Conservation (phyloP, 1,140 invertebrate species). For the Caerostris extrusa region DNA sequence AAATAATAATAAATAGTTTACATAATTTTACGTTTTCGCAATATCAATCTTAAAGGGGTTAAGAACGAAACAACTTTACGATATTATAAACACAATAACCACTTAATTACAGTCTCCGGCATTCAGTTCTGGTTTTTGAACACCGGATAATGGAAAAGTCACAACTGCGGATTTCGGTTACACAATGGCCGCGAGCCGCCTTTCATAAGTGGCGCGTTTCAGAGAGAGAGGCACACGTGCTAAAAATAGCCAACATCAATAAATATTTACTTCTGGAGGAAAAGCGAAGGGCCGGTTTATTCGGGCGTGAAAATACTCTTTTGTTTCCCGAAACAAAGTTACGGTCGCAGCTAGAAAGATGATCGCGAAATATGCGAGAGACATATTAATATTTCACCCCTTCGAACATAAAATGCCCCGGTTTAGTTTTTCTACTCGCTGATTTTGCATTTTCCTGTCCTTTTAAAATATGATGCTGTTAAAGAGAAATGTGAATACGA, state of each 20-base stretch:
- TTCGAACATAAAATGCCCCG: not conserved
- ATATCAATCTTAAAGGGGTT: too few relatives aligned
- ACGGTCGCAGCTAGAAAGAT: not conserved
- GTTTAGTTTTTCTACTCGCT: not conserved
- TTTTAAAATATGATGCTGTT: not conserved
- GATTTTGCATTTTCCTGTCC: not conserved
- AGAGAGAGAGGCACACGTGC: not conserved
- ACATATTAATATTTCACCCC: constrained; percentile 4
- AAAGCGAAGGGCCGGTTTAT: constrained; percentile 7
- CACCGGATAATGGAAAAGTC: not conserved
- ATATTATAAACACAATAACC: too few relatives aligned
- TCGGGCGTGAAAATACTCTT: constrained; percentile 24
- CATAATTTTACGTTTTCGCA: too few relatives aligned
- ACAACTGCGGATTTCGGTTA: not conserved
- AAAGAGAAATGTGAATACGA: not conserved
- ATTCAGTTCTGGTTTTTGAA: too few relatives aligned
- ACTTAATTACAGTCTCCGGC: too few relatives aligned
- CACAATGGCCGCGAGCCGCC: not conserved
- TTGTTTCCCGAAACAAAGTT: not conserved
- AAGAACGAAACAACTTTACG: too few relatives aligned
- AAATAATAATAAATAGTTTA: too few relatives aligned
- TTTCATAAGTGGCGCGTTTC: constrained; percentile 9
- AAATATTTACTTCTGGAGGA: constrained; percentile 41
- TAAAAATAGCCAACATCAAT: constrained; percentile 58
- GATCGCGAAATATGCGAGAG: not conserved